Evolutionary conservation across 2,888 invertebrate genomes (phyloP), one percentile per base, ranked within the genome.

Genomic region (Gastracanthus pulcherrimus): DNA sequence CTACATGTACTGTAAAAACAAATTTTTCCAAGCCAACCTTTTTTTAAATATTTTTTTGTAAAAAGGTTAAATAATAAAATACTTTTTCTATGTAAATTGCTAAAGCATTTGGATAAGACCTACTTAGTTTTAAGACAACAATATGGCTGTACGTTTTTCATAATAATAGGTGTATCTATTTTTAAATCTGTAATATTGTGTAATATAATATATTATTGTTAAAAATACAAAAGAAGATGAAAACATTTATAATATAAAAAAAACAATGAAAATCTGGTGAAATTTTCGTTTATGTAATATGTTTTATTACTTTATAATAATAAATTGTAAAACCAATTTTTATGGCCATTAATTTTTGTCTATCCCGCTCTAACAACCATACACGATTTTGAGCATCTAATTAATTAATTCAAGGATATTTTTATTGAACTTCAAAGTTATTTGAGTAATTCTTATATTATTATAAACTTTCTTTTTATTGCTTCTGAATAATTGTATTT

Each of bases 141-240:
- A 69, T 81, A n/a, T 76, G 82, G 75, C 82, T 78, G 81, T 76
- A 82, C 23, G 19, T 75, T 72, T 72, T 81, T 66, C 78, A 82
- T 75, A 78, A 82, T 78, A 82, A 5, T 75, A 78, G 19, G 13
- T 67, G 19, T 72, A 78, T 34, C 29, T 48, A 64, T 48, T 66
- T 26, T 36, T 45, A 67, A 69, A 78, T 70, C 4, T 74, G 6
- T 72, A 76, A 74, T 72, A 71, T 71, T 66, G 34, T 82, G 31
- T 45, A 45, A 55, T 55, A 75, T 67, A 74, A 60, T 70, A 64
- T 72, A 74, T 76, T 71, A 45, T 69, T 60, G 36, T 67, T 51
- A 36, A 80, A 76, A 19, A 62, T 58, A 31, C 34, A 66, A 26
- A 23, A 38, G 19, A n/a, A 34, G 13, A 48, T 26, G 48, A 45